Evolutionary conservation across 2,888 invertebrate species (phyloP).

Genomic region (Dolomedes plantarius): DNA sequence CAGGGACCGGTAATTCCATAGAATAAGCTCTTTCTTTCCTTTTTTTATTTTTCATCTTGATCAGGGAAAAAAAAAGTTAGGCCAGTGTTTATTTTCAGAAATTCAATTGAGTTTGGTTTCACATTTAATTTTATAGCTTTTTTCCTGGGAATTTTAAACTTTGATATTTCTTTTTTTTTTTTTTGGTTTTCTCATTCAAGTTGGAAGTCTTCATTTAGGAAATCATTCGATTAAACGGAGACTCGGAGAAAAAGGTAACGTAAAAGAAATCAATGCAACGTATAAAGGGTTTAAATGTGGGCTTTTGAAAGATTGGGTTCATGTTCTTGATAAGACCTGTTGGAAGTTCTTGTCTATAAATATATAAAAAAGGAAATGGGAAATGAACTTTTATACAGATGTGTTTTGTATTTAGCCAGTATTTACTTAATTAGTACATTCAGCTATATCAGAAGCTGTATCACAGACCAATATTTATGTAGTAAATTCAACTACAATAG

Average conservation of each 20-base stretch:
- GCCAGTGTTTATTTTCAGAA: conserved; percentile 57
- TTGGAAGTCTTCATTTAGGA: conserved; percentile 4
- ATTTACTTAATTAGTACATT: too few species aligned
- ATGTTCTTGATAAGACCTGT: too few species aligned
- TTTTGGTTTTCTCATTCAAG: not conserved
- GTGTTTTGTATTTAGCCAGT: too few species aligned
- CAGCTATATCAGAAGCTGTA: too few species aligned
- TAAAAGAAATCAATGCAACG: not conserved
- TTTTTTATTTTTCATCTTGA: conserved; percentile 31
- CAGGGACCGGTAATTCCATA: conserved; percentile 55
- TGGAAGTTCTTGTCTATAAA: too few species aligned
- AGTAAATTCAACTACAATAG: too few species aligned
- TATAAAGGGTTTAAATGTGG: not conserved
- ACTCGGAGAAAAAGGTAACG: not conserved
- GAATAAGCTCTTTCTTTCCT: conserved; percentile 31
- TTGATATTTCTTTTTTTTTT: conserved; percentile 21
- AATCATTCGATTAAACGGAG: not conserved
- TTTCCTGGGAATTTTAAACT: conserved; percentile 50
- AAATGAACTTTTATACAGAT: too few species aligned
- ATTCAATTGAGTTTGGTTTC: conserved; percentile 61
- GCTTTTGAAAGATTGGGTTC: not conserved
- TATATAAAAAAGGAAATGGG: too few species aligned
- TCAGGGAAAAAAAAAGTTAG: conserved; percentile 19
- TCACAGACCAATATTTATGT: too few species aligned
- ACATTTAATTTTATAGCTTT: conserved; percentile 68